Evolutionary conservation across 2,888 invertebrate species (phyloP), one percentile per base, ranked within the genome.

Genomic region (Folsomia candida): DNA sequence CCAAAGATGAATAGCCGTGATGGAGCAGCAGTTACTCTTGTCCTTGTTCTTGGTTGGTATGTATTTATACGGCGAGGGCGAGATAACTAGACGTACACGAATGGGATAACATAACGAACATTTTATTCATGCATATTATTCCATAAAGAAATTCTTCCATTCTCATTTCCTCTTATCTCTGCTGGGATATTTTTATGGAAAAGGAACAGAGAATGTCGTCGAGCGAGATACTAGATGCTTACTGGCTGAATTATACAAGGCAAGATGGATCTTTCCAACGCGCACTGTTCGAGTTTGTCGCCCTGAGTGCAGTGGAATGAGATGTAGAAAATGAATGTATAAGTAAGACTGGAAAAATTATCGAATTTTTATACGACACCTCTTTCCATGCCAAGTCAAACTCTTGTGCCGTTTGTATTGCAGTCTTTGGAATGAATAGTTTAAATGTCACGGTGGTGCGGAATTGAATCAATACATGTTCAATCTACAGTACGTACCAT

Each of bases 81-180:
- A 51, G 65, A 65, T 65, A 65, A 65, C 24, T n/a, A 65, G 65
- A 27, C 18, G 65, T 26, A 54, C 24, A 65, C 20, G 25, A 65
- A 37, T 54, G 11, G 65, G 26, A 65, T 65, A 24, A 65, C 65
- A 65, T 65, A 65, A 65, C 65, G 27, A 65, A 65, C 24, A 47
- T 65, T 65, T 65, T 65, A 65, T 65, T 65, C 65, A 65, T 65
- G 65, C 65, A 65, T 65, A 51, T 25, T 20, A 20, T 64, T 51
- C 24, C 47, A 28, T 64, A 37, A 51, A 62, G 62, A 62, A 64
- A 37, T 14, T 64, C 51, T 64, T 20, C 20, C 54, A 54, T 14
- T 37, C 37, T 37, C 14, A 57, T 60, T 22, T 60, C 60, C 60
- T 25, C 60, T 27, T 26, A 26, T 24, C 60, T 60, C 25, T 60